Evolutionary conservation across 2,888 invertebrate species (phyloP), one percentile per base, ranked within the genome.

Genomic region (Lamellibrachia columna): DNA sequence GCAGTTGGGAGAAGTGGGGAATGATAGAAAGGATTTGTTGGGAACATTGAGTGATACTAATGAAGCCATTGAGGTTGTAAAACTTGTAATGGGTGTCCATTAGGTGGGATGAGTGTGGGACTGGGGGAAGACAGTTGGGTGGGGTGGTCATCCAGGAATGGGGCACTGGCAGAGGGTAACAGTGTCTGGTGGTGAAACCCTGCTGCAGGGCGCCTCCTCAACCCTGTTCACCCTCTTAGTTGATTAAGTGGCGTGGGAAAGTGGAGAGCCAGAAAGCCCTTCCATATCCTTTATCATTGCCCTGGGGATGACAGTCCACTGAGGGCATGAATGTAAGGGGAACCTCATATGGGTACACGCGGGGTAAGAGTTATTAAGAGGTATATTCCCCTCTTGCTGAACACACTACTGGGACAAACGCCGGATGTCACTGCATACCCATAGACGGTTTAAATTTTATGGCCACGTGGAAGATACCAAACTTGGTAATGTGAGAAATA

Each of bases 221-320:
- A 60, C 8, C 75, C 75, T 15, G 15, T 75, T 75, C 75, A 75
- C 75, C 75, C 75, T 75, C 22, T 6, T n/a, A 75, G 22, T n/a
- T 75, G 75, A 75, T 75, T 75, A 75, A 75, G 75, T 75, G 75
- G 75, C 75, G 75, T 75, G 75, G 75, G 75, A 75, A 75, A 75
- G 75, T 75, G 22, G 2, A 6, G 75, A 75, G 75, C n/a, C 75
- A 75, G 6, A 2, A n/a, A 75, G 75, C 75, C n/a, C 22, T 75
- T 75, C 75, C 75, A 75, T 75, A 75, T 75, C 75, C 55, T n/a
- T n/a, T 75, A n/a, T 75, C 75, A 75, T n/a, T 22, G 75, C 75
- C 75, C 75, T 75, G n/a, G 75, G 75, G 75, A 75, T 75, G 75
- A n/a, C 75, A 22, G 40, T 40, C 40, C 40, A 40, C 40, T 40